Evolutionary conservation across 37 sponge, comb jelly and placozoan genomes (phyloP).

Genomic region (Cladorhizidae sp.): DNA sequence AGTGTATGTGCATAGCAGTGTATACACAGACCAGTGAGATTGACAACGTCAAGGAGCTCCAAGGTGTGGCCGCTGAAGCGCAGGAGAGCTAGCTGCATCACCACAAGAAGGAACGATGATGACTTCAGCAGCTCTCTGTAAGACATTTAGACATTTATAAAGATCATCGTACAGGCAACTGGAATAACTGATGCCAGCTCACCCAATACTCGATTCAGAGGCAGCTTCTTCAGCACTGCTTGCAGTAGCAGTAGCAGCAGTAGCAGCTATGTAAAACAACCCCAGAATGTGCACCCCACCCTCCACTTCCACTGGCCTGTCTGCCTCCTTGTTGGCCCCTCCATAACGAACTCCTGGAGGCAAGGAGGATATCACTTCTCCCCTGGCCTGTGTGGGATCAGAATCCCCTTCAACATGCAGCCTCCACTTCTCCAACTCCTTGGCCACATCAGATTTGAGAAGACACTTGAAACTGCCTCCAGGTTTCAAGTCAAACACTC

Average conservation of each 20-base stretch:
- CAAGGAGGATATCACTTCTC: too few relatives aligned
- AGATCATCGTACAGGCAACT: background rate
- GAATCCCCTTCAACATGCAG: too few relatives aligned
- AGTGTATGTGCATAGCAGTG: background rate
- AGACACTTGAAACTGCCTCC: slow-evolving; percentile 35
- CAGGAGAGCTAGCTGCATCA: slow-evolving; percentile 10
- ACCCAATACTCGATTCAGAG: too few relatives aligned
- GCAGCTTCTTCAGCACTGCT: too few relatives aligned
- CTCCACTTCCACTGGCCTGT: too few relatives aligned
- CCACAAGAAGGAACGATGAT: slow-evolving; percentile 13
- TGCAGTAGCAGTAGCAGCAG: background rate
- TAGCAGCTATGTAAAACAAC: background rate
- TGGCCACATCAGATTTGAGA: slow-evolving; percentile 48
- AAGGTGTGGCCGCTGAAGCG: slow-evolving; percentile 28
- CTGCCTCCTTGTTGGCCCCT: too few relatives aligned
- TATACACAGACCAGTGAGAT: slow-evolving; percentile 38
- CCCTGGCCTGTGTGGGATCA: too few relatives aligned
- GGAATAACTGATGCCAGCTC: background rate
- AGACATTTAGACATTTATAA: background rate
- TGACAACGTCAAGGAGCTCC: slow-evolving; percentile 11
- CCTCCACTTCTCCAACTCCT: slow-evolving; percentile 20
- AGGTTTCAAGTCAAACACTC: slow-evolving; percentile 33
- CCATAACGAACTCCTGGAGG: too few relatives aligned
- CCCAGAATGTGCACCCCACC: too few relatives aligned
- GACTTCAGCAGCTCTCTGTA: slow-evolving; percentile 23